A percentile compares a stretch with the other conserved stretches of the same genome.
These are phyloP conservation scores for Cercopithecus neglectus DNA, from an alignment of 2,797 vertebrate species.

Conservation along the genomic window DNA sequence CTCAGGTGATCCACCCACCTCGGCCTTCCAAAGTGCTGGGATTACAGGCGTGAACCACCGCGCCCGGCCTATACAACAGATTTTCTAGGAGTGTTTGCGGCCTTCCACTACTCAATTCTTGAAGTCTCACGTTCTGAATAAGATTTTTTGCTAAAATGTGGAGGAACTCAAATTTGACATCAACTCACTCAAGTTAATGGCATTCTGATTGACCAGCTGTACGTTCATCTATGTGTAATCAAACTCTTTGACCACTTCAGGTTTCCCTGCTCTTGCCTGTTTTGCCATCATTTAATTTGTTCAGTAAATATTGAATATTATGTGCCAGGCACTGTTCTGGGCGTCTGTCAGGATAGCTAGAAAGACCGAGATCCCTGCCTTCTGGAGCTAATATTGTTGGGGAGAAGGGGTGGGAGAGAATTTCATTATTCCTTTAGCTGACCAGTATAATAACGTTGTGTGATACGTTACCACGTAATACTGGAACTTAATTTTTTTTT, in stretches of 20 bases:
- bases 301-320: background rate
- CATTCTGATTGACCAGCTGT: background rate
- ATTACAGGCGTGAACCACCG: too few species aligned
- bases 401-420: background rate
- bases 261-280: background rate
- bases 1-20: too few species aligned
- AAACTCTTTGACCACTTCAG: background rate
- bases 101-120: background rate
- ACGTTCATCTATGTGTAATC: background rate
- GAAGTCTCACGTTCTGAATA: background rate
- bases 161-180: background rate
- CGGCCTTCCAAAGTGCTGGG: too few species aligned
- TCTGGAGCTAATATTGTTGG: slow-evolving; percentile 21
- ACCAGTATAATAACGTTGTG: background rate
- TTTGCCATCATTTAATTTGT: background rate
- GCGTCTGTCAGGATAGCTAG: background rate
- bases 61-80: background rate
- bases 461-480: background rate
- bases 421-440: background rate
- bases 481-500: background rate
- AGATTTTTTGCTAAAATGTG: slow-evolving; percentile 24
- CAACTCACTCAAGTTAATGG: background rate
- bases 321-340: background rate
- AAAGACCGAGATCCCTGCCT: background rate
- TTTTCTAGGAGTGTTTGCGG: background rate